A percentile compares a stretch with the other conserved stretches of the same genome.
Evolutionary conservation across 2,888 invertebrate species (phyloP).

Genomic region (Metalampra italica): DNA sequence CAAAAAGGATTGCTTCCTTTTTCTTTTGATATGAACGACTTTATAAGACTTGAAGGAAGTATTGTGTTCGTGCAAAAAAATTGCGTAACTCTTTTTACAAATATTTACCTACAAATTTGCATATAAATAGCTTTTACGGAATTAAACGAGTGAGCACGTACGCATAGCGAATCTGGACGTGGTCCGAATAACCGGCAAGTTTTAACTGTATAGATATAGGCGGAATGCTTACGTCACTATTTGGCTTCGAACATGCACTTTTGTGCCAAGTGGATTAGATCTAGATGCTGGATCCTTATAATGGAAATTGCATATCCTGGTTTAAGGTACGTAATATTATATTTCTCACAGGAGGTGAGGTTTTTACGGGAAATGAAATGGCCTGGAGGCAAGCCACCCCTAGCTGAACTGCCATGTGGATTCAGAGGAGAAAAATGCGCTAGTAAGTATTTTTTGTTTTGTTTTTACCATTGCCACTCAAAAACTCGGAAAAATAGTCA

Average conservation of each 20-base stretch:
- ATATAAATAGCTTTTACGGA: conserved; percentile 22
- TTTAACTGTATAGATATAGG: conserved; percentile 40
- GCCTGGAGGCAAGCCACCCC: conserved; percentile 86
- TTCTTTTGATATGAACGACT: too few species aligned
- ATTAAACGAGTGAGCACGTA: conserved; percentile 34
- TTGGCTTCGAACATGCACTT: conserved; percentile 51
- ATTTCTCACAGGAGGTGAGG: conserved; percentile 82
- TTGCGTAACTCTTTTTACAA: background rate
- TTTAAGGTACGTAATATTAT: background rate
- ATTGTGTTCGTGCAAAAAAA: too few species aligned
- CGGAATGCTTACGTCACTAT: conserved; percentile 45
- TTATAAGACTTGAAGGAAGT: too few species aligned
- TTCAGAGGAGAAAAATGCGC: conserved; percentile 93
- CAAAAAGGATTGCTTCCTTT: too few species aligned
- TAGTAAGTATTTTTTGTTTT: conserved; percentile 81
- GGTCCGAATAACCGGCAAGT: conserved; percentile 41
- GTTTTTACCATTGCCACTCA: too few species aligned
- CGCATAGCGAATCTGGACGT: conserved; percentile 42
- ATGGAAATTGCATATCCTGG: background rate
- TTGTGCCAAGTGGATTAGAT: conserved; percentile 46
- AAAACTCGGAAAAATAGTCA: too few species aligned
- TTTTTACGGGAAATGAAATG: conserved; percentile 86
- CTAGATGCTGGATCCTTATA: conserved; percentile 12
- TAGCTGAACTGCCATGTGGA: conserved; percentile 93
- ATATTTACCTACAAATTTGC: conserved; percentile 17